Evolutionary conservation across 35 echinoderm and acorn worm species (phyloP).

Genomic region (Ophiothrix spiculata): DNA sequence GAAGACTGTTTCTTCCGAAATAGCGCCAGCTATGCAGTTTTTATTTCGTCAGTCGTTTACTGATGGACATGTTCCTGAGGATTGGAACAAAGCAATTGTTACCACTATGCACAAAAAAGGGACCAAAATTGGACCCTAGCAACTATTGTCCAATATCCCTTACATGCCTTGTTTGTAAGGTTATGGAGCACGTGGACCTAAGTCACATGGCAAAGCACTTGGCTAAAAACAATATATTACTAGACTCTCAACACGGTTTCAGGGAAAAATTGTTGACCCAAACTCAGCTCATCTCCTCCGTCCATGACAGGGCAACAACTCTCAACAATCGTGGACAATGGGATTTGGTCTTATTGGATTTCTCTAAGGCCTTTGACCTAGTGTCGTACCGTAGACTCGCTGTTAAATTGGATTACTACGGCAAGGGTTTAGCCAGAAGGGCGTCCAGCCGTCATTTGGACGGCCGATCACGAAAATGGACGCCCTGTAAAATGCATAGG

Average conservation of each 20-base stretch:
- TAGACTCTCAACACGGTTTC: slow-evolving; percentile 37
- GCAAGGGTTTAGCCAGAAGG: no score
- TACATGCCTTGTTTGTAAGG: slow-evolving; percentile 18
- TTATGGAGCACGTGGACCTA: slow-evolving; percentile 25
- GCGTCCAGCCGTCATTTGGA: no score
- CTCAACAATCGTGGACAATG: slow-evolving; percentile 29
- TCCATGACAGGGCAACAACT: slow-evolving; percentile 26
- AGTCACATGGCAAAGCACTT: slow-evolving; percentile 22
- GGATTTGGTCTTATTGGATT: slow-evolving; percentile 59
- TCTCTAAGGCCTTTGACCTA: slow-evolving; percentile 64
- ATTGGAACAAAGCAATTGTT: slow-evolving; percentile 47
- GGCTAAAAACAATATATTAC: slow-evolving; percentile 27
- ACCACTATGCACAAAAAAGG: slow-evolving; percentile 44
- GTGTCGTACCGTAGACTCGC: slow-evolving; percentile 32
- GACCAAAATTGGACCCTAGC: no score
- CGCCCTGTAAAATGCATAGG: no score
- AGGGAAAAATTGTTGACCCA: slow-evolving; percentile 2
- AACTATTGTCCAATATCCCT: slow-evolving; percentile 32
- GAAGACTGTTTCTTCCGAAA: slow-evolving; percentile 30
- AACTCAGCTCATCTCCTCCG: slow-evolving; percentile 13
- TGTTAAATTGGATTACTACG: slow-evolving; percentile 31
- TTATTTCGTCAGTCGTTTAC: slow-evolving; percentile 48
- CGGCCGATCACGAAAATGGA: no score
- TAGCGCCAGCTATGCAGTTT: slow-evolving; percentile 39
- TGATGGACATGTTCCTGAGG: slow-evolving; percentile 18